A percentile compares a stretch with the other conserved stretches of the same genome.
Evolutionary conservation across 2,888 invertebrate genomes (phyloP).

Genomic region (Quadroppia sp.): DNA sequence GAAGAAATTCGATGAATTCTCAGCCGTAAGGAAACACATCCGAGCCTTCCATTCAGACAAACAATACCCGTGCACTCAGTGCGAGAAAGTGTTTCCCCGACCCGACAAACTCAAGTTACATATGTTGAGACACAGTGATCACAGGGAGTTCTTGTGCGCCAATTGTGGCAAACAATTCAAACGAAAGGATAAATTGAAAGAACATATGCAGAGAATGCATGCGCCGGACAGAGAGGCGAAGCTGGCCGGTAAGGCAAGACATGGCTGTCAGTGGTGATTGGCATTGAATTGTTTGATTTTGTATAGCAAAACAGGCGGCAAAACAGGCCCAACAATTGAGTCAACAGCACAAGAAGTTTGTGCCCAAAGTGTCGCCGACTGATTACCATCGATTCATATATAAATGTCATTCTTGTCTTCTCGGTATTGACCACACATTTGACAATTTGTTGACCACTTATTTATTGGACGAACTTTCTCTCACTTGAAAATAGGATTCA

Average conservation of each 20-base stretch:
- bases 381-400: conserved; percentile 70
- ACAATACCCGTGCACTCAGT: conserved; percentile 65
- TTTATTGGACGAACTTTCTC: no score
- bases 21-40: conserved; percentile 68
- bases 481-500: conserved; percentile 55
- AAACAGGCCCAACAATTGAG: conserved; percentile 36
- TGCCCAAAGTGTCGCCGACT: conserved; percentile 57
- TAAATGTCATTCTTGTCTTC: conserved; percentile 69
- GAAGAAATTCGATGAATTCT: conserved; percentile 65
- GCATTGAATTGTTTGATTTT: not conserved
- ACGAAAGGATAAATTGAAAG: conserved; percentile 68
- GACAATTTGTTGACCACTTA: not conserved
- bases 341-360: conserved; percentile 45
- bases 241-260: conserved; percentile 38
- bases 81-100: conserved; percentile 65
- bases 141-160: conserved; percentile 66
- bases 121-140: conserved; percentile 57
- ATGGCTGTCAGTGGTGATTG: not conserved
- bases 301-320: conserved; percentile 39
- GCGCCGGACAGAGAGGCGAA: conserved; percentile 54
- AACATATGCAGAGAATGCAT: conserved; percentile 68
- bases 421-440: conserved; percentile 55
- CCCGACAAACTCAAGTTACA: conserved; percentile 69
- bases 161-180: conserved; percentile 73
- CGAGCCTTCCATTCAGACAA: conserved; percentile 67